phyloP scores from a whole-genome alignment of 2,113 vertebrate genomes.

The Antidorcas marsupialis region DNA sequence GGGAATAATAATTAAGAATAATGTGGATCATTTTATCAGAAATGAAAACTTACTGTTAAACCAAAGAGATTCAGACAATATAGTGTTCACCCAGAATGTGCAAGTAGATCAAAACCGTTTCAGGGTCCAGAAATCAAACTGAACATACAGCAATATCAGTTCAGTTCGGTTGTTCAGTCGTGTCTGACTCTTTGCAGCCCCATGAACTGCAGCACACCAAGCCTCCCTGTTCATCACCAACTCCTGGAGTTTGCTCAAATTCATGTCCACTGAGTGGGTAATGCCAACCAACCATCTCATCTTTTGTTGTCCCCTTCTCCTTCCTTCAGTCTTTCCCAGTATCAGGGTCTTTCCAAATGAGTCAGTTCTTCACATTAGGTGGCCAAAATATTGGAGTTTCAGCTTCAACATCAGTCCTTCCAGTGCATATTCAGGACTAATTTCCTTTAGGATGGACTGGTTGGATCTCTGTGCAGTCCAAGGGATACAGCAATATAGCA shows the following conservation, averaged over 20 bases:
- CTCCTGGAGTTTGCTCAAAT: background rate
- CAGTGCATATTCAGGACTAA: background rate
- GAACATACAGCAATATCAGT: background rate
- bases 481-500: background rate
- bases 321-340: background rate
- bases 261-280: background rate
- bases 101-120: background rate
- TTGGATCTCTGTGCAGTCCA: background rate
- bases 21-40: background rate
- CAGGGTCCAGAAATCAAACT: background rate
- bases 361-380: background rate
- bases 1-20: background rate
- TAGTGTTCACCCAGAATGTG: background rate
- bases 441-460: background rate
- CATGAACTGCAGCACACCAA: background rate
- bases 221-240: no score
- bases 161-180: background rate
- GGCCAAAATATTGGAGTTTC: background rate
- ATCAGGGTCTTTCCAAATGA: background rate
- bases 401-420: background rate
- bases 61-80: background rate
- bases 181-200: fast-evolving
- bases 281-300: background rate
- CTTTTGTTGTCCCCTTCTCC: background rate
- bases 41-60: background rate